phyloP scores from a whole-genome alignment of 2,888 invertebrate genomes.

The Periphyllus acericola region DNA sequence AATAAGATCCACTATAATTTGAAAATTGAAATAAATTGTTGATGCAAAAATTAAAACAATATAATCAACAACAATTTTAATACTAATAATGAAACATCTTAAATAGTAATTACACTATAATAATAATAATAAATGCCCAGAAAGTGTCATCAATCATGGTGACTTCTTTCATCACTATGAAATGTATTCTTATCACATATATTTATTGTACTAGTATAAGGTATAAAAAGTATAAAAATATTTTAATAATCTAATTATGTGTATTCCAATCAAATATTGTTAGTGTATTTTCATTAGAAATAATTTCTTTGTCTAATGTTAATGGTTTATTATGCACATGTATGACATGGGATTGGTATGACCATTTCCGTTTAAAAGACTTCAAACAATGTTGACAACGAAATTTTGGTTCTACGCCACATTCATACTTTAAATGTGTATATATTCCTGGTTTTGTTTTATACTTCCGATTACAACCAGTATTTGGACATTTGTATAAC shows the following conservation, averaged over 20 bases:
- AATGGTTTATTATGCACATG: slow-evolving; percentile 4
- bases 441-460: slow-evolving; percentile 68
- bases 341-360: slow-evolving; percentile 29
- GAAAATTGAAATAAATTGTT: no score
- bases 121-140: no score
- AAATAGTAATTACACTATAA: background rate
- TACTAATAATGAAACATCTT: background rate
- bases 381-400: slow-evolving; percentile 66
- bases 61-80: background rate
- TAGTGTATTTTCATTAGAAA: background rate
- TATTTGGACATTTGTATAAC: slow-evolving; percentile 54
- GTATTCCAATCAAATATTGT: background rate
- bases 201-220: no score
- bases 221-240: background rate
- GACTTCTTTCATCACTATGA: no score
- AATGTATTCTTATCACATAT: no score
- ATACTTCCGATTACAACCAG: slow-evolving; percentile 66
- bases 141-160: no score
- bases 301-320: background rate
- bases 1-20: no score
- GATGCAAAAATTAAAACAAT: background rate
- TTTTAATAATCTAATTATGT: background rate
- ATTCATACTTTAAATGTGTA: slow-evolving; percentile 68
- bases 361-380: slow-evolving; percentile 42
- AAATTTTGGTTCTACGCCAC: slow-evolving; percentile 67